These are phyloP conservation scores for Rhaphigaster nebulosa DNA, from an alignment of 2,888 invertebrate genomes.

Conservation along the genomic window DNA sequence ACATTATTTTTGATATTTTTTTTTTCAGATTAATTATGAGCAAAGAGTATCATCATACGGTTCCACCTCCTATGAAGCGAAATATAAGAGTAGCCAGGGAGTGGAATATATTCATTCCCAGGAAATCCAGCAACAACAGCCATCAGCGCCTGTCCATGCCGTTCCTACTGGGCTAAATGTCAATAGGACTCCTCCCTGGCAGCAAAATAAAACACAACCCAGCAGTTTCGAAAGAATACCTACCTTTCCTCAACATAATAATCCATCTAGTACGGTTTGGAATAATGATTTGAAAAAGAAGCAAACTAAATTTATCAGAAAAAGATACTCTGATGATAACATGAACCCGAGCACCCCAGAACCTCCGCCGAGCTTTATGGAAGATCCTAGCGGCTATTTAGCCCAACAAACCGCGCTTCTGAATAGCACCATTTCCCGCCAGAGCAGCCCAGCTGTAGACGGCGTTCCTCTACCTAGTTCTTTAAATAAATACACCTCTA, in stretches of 20 bases:
- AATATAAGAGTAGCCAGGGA: slow-evolving; percentile 3
- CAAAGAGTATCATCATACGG: slow-evolving; percentile 35
- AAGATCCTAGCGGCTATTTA: slow-evolving; percentile 91
- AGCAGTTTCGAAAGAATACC: slow-evolving; percentile 77
- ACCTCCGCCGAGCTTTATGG: slow-evolving; percentile 83
- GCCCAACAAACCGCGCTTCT: slow-evolving; percentile 91
- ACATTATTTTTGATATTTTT: neutral
- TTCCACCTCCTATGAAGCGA: slow-evolving; percentile 29
- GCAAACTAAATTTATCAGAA: slow-evolving; percentile 65
- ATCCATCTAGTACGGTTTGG: slow-evolving; percentile 74
- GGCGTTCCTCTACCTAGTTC: slow-evolving; percentile 70
- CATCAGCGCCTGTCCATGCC: slow-evolving; percentile 9
- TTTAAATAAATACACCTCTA: slow-evolving; percentile 62
- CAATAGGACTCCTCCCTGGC: slow-evolving; percentile 65
- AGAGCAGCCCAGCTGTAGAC: slow-evolving; percentile 62
- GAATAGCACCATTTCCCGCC: slow-evolving; percentile 81
- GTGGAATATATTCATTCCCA: slow-evolving; percentile 50
- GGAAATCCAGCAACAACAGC: neutral
- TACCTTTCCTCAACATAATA: slow-evolving; percentile 72
- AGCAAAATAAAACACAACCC: slow-evolving; percentile 62
- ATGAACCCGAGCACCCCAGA: slow-evolving; percentile 74
- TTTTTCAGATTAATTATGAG: slow-evolving; percentile 54
- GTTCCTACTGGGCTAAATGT: slow-evolving; percentile 54
- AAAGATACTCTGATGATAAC: slow-evolving; percentile 73
- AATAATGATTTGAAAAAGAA: slow-evolving; percentile 73